A percentile compares a stretch with the other conserved stretches of the same genome.
Conservation (phyloP, 2,888 invertebrate species). For the Ctena decussata region DNA sequence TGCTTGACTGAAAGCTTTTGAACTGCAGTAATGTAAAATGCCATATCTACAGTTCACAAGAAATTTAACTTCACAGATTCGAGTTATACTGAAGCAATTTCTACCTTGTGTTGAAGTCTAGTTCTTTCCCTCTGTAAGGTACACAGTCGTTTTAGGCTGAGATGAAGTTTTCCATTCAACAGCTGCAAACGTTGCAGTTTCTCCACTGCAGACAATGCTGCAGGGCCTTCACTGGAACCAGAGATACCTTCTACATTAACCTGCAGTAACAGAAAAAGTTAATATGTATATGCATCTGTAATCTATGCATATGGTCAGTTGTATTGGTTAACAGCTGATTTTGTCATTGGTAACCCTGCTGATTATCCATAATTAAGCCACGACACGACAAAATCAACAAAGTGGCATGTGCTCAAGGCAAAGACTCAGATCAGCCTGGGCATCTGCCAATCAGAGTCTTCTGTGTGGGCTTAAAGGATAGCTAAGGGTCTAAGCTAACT, state of each 20-base stretch:
- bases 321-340: too few species aligned
- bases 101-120: conserved; percentile 77
- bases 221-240: background rate
- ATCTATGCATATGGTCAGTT: too few species aligned
- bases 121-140: conserved; percentile 76
- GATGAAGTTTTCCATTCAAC: conserved; percentile 83
- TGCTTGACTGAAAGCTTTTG: too few species aligned
- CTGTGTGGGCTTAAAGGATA: too few species aligned
- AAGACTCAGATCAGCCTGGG: too few species aligned
- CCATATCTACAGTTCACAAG: background rate
- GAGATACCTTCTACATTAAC: background rate
- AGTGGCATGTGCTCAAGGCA: too few species aligned
- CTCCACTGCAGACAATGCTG: conserved; percentile 48
- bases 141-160: conserved; percentile 79
- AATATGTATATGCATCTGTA: too few species aligned
- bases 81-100: background rate
- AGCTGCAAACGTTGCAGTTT: conserved; percentile 80
- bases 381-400: too few species aligned
- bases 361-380: too few species aligned
- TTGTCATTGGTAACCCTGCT: too few species aligned
- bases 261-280: background rate
- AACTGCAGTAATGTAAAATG: background rate
- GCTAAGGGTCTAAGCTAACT: too few species aligned
- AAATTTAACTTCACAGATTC: background rate
- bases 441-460: too few species aligned